Conservation (phyloP, 2,113 vertebrate genomes). For the Halcyon malimbica region DNA sequence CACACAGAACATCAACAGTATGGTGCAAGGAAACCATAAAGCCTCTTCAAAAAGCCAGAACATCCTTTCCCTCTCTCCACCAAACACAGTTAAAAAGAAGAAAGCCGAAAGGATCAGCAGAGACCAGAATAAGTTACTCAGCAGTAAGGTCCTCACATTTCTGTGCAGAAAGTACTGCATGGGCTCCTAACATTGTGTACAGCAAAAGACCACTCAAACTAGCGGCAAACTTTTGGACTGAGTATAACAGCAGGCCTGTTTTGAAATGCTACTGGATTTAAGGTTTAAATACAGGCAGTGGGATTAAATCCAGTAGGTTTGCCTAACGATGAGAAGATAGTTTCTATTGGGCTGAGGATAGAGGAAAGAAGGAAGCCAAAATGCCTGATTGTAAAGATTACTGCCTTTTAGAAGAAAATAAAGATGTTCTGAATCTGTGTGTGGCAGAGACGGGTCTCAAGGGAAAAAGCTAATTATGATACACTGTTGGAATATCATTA, state of each 20-base stretch:
- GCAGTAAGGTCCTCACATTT: neutral
- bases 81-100: neutral
- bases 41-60: neutral
- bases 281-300: neutral
- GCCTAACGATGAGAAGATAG: neutral
- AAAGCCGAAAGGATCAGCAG: neutral
- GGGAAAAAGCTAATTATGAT: neutral
- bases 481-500: neutral
- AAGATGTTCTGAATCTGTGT: slow-evolving; percentile 30
- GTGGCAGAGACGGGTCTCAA: neutral
- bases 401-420: slow-evolving; percentile 38
- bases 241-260: neutral
- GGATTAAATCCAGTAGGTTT: neutral
- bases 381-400: slow-evolving; percentile 23
- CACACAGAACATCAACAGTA: neutral
- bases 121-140: neutral
- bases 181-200: neutral
- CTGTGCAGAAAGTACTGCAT: neutral
- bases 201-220: neutral
- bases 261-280: slow-evolving; percentile 46
- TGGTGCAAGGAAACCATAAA: neutral
- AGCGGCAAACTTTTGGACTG: neutral
- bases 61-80: neutral
- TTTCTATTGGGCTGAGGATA: neutral
- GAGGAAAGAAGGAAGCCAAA: neutral